Conservation (phyloP, 2,797 vertebrate genomes). For the Urophycis tenuis region DNA sequence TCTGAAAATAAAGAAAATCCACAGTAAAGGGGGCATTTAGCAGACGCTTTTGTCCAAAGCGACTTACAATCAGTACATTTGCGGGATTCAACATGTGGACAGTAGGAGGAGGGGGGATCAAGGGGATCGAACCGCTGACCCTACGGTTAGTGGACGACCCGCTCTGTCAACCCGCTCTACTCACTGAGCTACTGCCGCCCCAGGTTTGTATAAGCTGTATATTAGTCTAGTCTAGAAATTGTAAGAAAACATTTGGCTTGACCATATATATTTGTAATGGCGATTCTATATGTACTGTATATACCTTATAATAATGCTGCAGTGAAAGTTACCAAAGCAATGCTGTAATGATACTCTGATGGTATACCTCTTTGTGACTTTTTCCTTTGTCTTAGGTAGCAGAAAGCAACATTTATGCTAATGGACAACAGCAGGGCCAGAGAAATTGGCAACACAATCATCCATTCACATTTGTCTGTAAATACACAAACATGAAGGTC, state of each 20-base stretch:
- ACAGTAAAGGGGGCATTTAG: too few relatives aligned
- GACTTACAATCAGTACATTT: too few relatives aligned
- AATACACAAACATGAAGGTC: not conserved
- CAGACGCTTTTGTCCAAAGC: too few relatives aligned
- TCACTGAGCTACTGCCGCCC: too few relatives aligned
- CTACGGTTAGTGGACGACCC: too few relatives aligned
- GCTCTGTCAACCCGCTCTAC: too few relatives aligned
- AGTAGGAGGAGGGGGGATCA: too few relatives aligned
- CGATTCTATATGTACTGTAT: not conserved
- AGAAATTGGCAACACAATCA: constrained; percentile 31
- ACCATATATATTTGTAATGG: not conserved
- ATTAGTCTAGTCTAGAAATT: too few relatives aligned
- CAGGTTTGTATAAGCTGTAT: not conserved
- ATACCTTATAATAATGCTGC: too few relatives aligned
- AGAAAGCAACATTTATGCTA: constrained; percentile 59
- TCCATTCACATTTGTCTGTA: fast-evolving
- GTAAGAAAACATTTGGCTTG: too few relatives aligned
- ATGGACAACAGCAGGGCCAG: constrained; percentile 59
- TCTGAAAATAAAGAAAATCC: not conserved
- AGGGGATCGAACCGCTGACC: too few relatives aligned
- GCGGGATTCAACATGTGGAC: too few relatives aligned
- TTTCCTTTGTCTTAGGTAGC: constrained; percentile 34
- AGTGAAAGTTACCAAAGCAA: constrained; percentile 3
- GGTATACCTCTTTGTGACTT: constrained; percentile 44
- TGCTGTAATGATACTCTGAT: not conserved